Conservation (phyloP, 2,888 invertebrate genomes). For the Rutpela maculata region DNA sequence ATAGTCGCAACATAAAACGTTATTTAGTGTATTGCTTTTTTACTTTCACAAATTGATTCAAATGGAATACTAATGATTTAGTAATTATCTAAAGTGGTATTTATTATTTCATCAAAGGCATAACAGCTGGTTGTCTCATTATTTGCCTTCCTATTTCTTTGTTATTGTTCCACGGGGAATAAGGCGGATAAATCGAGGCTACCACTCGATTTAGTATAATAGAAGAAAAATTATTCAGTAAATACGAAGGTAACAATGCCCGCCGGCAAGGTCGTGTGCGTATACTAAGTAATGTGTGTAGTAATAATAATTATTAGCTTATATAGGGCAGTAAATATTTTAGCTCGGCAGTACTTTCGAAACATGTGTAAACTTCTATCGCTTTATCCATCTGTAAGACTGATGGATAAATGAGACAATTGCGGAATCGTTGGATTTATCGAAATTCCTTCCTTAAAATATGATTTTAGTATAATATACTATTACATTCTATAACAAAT, state of each 20-base stretch:
- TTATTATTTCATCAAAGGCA: conserved; percentile 26
- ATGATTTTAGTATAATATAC: too few relatives aligned
- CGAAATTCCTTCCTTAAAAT: not conserved
- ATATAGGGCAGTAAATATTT: conserved; percentile 54
- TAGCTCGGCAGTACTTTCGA: conserved; percentile 52
- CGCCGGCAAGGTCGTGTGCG: conserved; percentile 53
- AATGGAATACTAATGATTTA: not conserved
- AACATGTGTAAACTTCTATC: conserved; percentile 44
- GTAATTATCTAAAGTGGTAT: conserved; percentile 22
- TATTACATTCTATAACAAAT: too few relatives aligned
- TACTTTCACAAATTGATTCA: conserved; percentile 26
- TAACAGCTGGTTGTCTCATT: conserved; percentile 9
- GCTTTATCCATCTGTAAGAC: not conserved
- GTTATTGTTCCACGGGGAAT: conserved; percentile 41
- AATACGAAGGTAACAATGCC: conserved; percentile 45
- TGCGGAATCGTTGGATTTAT: not conserved
- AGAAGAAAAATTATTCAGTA: conserved; percentile 39
- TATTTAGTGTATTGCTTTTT: not conserved
- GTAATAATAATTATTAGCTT: conserved; percentile 51
- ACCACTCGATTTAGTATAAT: conserved; percentile 37
- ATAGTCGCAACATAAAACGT: not conserved
- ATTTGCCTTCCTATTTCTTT: conserved; percentile 43
- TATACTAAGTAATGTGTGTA: conserved; percentile 48
- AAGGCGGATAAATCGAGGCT: conserved; percentile 42
- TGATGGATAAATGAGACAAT: not conserved